Conservation (phyloP, 2,113 vertebrate species). For the Microcebus griseorufus region DNA sequence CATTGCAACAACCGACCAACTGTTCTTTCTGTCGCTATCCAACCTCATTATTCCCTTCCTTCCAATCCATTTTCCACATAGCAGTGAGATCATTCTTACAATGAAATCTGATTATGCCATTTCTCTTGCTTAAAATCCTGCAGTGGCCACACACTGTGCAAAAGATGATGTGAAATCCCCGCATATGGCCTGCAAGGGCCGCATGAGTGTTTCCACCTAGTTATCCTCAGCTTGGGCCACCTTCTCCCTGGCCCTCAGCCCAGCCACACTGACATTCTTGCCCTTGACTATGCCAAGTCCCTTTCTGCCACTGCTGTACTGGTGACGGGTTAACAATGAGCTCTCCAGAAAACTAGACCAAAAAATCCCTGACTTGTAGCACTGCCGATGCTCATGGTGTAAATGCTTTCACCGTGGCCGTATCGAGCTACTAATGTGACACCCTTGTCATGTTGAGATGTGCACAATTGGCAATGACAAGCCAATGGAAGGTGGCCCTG, state of each 20-base stretch:
- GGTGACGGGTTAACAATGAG: background rate
- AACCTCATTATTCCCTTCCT: too few relatives aligned
- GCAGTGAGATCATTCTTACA: background rate
- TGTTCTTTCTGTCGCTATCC: background rate
- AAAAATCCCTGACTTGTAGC: background rate
- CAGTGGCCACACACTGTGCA: background rate
- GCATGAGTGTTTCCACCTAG: rapidly evolving
- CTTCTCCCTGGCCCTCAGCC: background rate
- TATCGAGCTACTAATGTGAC: background rate
- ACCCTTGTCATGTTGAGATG: background rate
- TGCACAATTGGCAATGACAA: rapidly evolving
- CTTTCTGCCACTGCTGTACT: background rate
- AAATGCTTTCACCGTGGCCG: background rate
- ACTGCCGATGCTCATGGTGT: background rate
- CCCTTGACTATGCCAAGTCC: background rate
- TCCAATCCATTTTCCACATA: background rate
- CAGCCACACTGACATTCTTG: background rate
- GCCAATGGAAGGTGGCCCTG: too few relatives aligned
- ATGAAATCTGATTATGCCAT: background rate
- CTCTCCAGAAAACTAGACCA: background rate
- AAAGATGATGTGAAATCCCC: rapidly evolving
- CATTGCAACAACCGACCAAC: background rate
- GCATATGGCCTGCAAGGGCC: too few relatives aligned
- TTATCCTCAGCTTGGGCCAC: background rate
- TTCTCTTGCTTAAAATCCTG: background rate